A percentile compares a stretch with the other conserved stretches of the same genome.
phyloP scores from a whole-genome alignment of 2,113 vertebrate species.

The Aptenodytes forsteri region DNA sequence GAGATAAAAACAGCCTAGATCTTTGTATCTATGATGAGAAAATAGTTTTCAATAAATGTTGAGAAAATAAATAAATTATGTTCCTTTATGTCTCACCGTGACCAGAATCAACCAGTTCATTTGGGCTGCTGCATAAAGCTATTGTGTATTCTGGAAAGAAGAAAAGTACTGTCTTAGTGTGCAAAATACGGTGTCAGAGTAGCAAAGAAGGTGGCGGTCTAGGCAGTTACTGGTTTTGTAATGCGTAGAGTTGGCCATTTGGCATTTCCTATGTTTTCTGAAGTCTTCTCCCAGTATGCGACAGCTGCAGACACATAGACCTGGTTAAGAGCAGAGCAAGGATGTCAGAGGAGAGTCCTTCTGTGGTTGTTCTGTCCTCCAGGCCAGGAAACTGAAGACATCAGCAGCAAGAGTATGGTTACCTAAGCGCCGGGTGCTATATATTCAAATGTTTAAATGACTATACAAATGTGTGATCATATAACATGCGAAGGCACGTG shows the following conservation, averaged over 20 bases:
- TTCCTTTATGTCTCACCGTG: not conserved
- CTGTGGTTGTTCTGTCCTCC: not conserved
- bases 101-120: not conserved
- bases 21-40: not conserved
- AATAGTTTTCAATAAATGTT: not conserved
- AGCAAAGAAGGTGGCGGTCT: not conserved
- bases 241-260: accelerated
- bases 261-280: not conserved
- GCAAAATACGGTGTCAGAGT: not conserved
- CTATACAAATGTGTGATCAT: accelerated
- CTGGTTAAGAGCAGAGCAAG: not conserved
- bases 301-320: not conserved
- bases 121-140: not conserved
- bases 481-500: accelerated
- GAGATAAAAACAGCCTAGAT: not conserved
- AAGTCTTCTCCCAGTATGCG: accelerated
- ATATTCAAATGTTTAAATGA: not conserved
- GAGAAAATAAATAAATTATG: not conserved
- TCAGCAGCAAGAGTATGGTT: not conserved
- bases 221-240: not conserved
- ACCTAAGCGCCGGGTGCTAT: accelerated
- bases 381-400: not conserved
- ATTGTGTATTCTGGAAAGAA: not conserved
- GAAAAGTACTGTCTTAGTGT: not conserved
- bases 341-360: not conserved